phyloP scores from a whole-genome alignment of 2,888 invertebrate genomes.

The Abrostola triplasia region DNA sequence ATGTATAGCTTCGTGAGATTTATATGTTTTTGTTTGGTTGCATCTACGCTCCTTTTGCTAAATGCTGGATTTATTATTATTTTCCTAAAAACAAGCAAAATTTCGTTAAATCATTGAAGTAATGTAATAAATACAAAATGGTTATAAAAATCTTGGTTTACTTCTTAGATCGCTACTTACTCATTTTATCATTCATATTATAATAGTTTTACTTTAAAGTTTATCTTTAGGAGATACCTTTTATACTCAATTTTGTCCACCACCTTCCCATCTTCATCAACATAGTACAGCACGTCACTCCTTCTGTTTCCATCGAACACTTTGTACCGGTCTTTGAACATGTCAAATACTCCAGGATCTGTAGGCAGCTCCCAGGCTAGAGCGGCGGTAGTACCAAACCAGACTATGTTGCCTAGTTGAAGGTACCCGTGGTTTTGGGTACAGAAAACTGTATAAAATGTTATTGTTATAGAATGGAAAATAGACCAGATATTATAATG shows the following conservation, averaged over 20 bases:
- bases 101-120: background rate
- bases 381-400: conserved; percentile 92
- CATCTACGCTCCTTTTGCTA: conserved; percentile 79
- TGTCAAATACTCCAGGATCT: conserved; percentile 77
- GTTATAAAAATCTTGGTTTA: no score
- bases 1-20: conserved; percentile 48
- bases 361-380: conserved; percentile 93
- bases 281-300: conserved; percentile 71
- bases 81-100: conserved; percentile 66
- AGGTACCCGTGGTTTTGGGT: conserved; percentile 89
- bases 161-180: no score
- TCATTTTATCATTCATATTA: no score
- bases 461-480: no score
- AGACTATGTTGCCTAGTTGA: conserved; percentile 89
- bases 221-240: conserved; percentile 63
- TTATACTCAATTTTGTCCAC: conserved; percentile 73
- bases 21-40: conserved; percentile 36
- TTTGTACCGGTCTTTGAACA: conserved; percentile 67
- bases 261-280: conserved; percentile 76
- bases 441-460: conserved; percentile 87
- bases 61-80: conserved; percentile 82
- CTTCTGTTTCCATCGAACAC: conserved; percentile 61
- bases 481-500: no score
- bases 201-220: conserved; percentile 17
- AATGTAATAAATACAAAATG: background rate